These are phyloP conservation scores for Pimpla rufipes DNA, from an alignment of 2,888 invertebrate species.

Conservation along the genomic window DNA sequence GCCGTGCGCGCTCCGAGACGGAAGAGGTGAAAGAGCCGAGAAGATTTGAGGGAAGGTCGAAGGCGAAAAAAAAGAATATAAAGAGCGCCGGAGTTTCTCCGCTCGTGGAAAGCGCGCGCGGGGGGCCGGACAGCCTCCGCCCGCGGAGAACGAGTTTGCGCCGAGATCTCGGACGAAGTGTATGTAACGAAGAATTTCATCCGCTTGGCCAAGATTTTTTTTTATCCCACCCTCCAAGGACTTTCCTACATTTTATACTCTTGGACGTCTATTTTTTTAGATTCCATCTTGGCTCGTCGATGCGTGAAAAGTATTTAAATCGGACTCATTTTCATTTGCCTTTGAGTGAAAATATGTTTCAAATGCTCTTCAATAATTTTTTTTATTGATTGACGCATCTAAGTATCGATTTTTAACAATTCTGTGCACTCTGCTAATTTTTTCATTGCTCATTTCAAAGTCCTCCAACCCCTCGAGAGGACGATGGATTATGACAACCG, in stretches of 20 bases:
- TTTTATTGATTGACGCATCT: no score
- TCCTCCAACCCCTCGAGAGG: neutral
- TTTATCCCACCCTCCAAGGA: neutral
- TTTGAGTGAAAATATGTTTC: no score
- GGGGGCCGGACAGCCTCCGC: neutral
- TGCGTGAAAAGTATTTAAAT: neutral
- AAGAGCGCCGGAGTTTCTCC: neutral
- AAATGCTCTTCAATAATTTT: no score
- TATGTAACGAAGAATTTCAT: conserved; percentile 5
- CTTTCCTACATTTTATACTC: neutral
- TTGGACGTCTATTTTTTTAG: neutral
- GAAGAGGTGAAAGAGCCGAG: conserved; percentile 29
- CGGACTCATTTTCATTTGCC: no score
- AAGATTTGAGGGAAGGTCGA: conserved; percentile 12
- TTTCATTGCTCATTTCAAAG: neutral
- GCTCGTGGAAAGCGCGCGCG: conserved; percentile 10
- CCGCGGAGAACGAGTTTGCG: conserved; percentile 1
- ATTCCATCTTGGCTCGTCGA: neutral
- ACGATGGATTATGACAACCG: neutral
- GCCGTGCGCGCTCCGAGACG: neutral
- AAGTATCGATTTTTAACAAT: no score
- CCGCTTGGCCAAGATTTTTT: conserved; percentile 10
- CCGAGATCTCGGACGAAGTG: neutral
- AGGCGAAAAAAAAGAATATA: conserved; percentile 10
- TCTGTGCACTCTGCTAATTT: neutral